A percentile compares a stretch with the other conserved stretches of the same genome.
These are phyloP conservation scores for Ecliptopera silaceata DNA, from an alignment of 2,888 invertebrate species.

Conservation along the genomic window DNA sequence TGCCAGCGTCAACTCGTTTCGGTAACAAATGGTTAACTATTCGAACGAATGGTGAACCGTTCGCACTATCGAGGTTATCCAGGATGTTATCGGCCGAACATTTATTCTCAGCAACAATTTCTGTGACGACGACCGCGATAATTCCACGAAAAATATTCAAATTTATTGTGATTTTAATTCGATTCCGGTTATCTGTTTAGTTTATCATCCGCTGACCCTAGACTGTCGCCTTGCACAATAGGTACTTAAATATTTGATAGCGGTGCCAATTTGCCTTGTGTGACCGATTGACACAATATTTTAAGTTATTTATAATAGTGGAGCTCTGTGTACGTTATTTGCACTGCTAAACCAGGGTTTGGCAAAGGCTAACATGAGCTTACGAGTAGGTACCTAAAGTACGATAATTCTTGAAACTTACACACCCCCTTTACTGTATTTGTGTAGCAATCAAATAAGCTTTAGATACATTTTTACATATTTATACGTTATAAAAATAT, in stretches of 20 bases:
- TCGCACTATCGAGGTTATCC: conserved; percentile 46
- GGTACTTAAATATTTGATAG: conserved; percentile 55
- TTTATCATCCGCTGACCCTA: conserved; percentile 69
- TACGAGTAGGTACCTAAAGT: not conserved
- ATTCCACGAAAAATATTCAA: conserved; percentile 55
- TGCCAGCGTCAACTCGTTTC: not conserved
- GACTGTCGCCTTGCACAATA: conserved; percentile 67
- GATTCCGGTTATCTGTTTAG: conserved; percentile 56
- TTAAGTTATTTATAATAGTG: not conserved
- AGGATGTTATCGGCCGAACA: conserved; percentile 41
- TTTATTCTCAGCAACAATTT: conserved; percentile 34
- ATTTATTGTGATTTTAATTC: conserved; percentile 57
- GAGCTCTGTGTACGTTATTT: not conserved
- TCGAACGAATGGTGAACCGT: no score
- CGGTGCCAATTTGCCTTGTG: conserved; percentile 55
- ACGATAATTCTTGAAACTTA: no score
- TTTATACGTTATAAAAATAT: no score
- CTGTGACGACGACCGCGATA: conserved; percentile 48
- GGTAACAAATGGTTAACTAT: conserved; percentile 4
- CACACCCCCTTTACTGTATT: not conserved
- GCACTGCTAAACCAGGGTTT: conserved; percentile 7
- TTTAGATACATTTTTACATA: no score
- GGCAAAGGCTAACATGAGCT: not conserved
- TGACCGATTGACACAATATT: conserved; percentile 22
- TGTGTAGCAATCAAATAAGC: no score